phyloP scores from a whole-genome alignment of 2,888 invertebrate species.

The Clepsis dumicolana region DNA sequence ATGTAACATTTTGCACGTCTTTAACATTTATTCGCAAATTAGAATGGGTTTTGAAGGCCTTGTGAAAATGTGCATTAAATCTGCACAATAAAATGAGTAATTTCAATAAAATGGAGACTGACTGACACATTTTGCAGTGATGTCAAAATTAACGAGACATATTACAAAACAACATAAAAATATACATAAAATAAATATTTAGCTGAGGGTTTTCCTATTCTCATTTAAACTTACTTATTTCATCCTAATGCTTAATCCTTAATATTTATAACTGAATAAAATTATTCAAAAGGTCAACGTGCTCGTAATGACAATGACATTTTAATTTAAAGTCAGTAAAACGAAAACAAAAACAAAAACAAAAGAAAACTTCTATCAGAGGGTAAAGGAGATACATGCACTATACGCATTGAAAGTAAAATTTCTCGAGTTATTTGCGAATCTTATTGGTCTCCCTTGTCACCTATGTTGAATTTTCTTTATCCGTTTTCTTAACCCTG shows the following conservation, averaged over 20 bases:
- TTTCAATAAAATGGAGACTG: slow-evolving; percentile 23
- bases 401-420: too few relatives aligned
- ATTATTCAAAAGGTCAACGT: too few relatives aligned
- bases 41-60: slow-evolving; percentile 38
- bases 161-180: background rate
- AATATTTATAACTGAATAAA: too few relatives aligned
- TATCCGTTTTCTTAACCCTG: slow-evolving; percentile 23
- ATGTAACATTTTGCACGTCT: slow-evolving; percentile 20
- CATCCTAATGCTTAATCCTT: too few relatives aligned
- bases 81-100: slow-evolving; percentile 36
- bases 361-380: too few relatives aligned
- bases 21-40: slow-evolving; percentile 28
- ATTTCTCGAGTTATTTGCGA: background rate
- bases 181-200: background rate
- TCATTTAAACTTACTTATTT: background rate
- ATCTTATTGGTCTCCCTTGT: background rate
- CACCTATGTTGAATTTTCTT: slow-evolving; percentile 4
- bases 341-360: too few relatives aligned
- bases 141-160: background rate
- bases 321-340: background rate
- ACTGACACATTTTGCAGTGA: slow-evolving; percentile 12
- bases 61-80: slow-evolving; percentile 35
- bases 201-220: background rate
- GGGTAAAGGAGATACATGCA: too few relatives aligned
- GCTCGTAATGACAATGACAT: background rate